Base-by-base conservation (phyloP, 2,797 vertebrate genomes). In the Myotis daubentonii region DNA sequence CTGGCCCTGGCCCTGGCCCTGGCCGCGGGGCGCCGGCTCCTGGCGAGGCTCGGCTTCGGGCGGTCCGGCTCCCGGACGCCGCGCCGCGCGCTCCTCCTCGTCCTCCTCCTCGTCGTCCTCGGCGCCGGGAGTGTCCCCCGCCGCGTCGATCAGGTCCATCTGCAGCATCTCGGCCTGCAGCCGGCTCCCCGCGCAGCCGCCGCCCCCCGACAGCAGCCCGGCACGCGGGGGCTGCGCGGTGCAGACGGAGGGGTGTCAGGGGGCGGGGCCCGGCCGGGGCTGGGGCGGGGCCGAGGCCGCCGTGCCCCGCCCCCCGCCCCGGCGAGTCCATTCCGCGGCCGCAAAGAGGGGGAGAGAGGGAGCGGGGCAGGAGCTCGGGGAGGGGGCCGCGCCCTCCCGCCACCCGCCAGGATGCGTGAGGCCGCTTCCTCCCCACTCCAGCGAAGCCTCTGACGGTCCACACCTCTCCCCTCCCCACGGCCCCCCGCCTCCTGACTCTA, bases 151-250 rank as follows among this genome's bases (percentile, higher is more conserved):
- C 97, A 99, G 98, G 97, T 99, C 99, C 98, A 99, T 99, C 98
- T 99, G 99, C 97, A 99, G 99, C 98, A 99, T 99, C 98, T 99
- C 99, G 5, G 99, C 98, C 98, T 99, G 99, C 97, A 99, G 98
- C 97, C 99, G 98, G 93, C 99, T 99, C 28, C 98, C 98, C 25
- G 99, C 99, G 25, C 99, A 98, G 98, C 98, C 98, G 98, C 98
- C 99, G 15, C 99, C 99, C 98, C 99, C 98, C 53, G 98, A 96
- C 96, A 98, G 97, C 90, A 98, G 98, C 98, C 97, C 99, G 97
- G 98, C 97, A 90, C 98, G 98, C 97, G 98, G 98, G 96, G 96
- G 97, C 97, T 97, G 87, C 84, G 47, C 47, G 76, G 95, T 68
- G 81, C 47, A 74, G 66, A 87, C 82, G 41, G 76, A 95, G 94